phyloP scores from a whole-genome alignment of 2,888 invertebrate species.

The Pherbina coryleti region DNA sequence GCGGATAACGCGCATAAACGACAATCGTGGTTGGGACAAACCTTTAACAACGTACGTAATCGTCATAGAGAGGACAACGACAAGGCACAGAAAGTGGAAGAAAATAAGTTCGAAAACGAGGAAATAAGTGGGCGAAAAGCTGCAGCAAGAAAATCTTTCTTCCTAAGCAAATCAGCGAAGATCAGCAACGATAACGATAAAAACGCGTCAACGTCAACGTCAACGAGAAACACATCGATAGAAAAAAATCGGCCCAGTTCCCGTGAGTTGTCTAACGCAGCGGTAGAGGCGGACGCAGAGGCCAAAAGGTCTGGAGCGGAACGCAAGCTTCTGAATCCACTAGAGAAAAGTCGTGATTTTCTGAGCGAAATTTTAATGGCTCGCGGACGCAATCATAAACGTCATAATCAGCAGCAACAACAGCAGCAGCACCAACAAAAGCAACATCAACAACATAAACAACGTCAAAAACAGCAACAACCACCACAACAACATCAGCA shows the following conservation, averaged over 20 bases:
- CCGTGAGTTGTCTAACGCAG: not conserved
- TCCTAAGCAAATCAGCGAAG: slow-evolving; percentile 16
- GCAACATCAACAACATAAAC: slow-evolving; percentile 41
- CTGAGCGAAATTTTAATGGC: slow-evolving; percentile 68
- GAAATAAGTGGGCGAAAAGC: not conserved
- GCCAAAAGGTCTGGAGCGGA: slow-evolving; percentile 23
- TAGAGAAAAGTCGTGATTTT: slow-evolving; percentile 63
- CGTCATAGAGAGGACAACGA: slow-evolving; percentile 10
- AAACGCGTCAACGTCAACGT: not conserved
- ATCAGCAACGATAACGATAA: slow-evolving; percentile 25
- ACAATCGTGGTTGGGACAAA: slow-evolving; percentile 54
- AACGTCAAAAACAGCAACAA: slow-evolving; percentile 39
- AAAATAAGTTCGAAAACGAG: not conserved
- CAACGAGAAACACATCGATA: not conserved
- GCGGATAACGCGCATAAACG: slow-evolving; percentile 52
- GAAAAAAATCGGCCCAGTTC: slow-evolving; percentile 11
- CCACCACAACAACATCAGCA: slow-evolving; percentile 44
- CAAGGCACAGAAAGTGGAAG: not conserved
- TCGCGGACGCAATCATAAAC: slow-evolving; percentile 68
- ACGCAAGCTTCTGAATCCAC: slow-evolving; percentile 49
- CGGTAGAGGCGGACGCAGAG: not conserved
- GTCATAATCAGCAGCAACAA: slow-evolving; percentile 57
- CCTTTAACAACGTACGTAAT: slow-evolving; percentile 26
- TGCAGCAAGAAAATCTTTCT: slow-evolving; percentile 22
- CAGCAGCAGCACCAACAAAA: slow-evolving; percentile 47